Conservation (phyloP, 2,888 invertebrate genomes). For the Augiades crinisus region DNA sequence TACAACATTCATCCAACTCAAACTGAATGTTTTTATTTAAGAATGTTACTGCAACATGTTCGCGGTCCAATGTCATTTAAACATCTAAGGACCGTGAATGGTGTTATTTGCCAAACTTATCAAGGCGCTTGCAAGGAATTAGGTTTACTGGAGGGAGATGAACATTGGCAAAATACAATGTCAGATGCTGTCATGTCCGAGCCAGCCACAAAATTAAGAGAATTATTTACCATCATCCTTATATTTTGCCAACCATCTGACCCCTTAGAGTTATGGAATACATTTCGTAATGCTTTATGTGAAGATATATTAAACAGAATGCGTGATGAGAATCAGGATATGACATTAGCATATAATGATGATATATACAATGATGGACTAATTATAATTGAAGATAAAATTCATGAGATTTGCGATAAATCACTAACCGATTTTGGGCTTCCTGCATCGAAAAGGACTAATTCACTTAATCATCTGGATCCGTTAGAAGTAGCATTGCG, state of each 20-base stretch:
- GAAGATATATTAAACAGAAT: slow-evolving; percentile 29
- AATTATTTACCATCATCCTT: slow-evolving; percentile 27
- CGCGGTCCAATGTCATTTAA: background rate
- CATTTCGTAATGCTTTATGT: slow-evolving; percentile 18
- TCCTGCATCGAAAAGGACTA: slow-evolving; percentile 26
- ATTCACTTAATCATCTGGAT: slow-evolving; percentile 24
- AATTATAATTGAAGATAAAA: slow-evolving; percentile 12
- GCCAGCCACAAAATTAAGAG: slow-evolving; percentile 24
- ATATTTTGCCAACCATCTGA: slow-evolving; percentile 30
- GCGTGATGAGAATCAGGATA: slow-evolving; percentile 32
- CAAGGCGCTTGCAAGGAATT: background rate
- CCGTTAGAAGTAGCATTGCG: slow-evolving; percentile 29
- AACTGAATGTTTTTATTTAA: slow-evolving; percentile 35
- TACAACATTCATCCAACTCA: slow-evolving; percentile 38
- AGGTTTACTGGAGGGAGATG: background rate
- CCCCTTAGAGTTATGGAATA: slow-evolving; percentile 30
- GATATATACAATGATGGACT: slow-evolving; percentile 22
- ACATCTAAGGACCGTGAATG: background rate
- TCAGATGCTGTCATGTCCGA: slow-evolving; percentile 26
- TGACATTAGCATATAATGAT: slow-evolving; percentile 33
- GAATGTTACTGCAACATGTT: slow-evolving; percentile 34
- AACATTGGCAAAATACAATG: slow-evolving; percentile 28
- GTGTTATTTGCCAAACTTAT: background rate
- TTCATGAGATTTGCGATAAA: slow-evolving; percentile 13
- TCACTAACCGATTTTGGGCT: slow-evolving; percentile 15